Conservation (phyloP, 1,140 invertebrate genomes). For the Battus philenor region DNA sequence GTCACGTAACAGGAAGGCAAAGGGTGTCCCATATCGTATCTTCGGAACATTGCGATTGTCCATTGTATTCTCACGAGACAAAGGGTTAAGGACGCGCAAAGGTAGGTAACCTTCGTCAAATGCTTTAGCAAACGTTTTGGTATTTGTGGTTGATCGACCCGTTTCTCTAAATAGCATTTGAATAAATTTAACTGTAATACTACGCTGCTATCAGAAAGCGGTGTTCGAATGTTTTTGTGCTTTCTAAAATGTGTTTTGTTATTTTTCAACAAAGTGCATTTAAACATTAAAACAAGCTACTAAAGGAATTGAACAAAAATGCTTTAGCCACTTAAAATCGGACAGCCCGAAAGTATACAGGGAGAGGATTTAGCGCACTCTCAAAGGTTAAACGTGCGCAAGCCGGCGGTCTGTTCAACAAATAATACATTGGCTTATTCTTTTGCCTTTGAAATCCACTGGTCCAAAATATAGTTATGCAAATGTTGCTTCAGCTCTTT, state of each 20-base stretch:
- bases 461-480: slow-evolving; percentile 14
- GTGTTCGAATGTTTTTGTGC: too few relatives aligned
- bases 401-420: slow-evolving; percentile 13
- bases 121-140: slow-evolving; percentile 57
- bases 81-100: slow-evolving; percentile 58
- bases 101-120: slow-evolving; percentile 67
- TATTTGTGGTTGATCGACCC: slow-evolving; percentile 55
- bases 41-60: slow-evolving; percentile 65
- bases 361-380: slow-evolving; percentile 11
- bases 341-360: slow-evolving; percentile 9
- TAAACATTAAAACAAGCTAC: slow-evolving; percentile 6
- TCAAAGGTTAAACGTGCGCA: slow-evolving; percentile 14
- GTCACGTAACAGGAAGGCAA: slow-evolving; percentile 56
- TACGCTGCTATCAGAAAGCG: too few relatives aligned
- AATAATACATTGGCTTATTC: slow-evolving; percentile 16
- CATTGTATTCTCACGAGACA: slow-evolving; percentile 68
- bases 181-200: slow-evolving; percentile 11
- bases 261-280: slow-evolving; percentile 5
- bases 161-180: slow-evolving; percentile 36
- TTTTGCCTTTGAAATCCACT: slow-evolving; percentile 10
- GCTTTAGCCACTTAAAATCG: slow-evolving; percentile 11
- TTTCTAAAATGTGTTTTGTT: too few relatives aligned
- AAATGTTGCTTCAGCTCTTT: slow-evolving; percentile 11
- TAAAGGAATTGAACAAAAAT: neutral
- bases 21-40: slow-evolving; percentile 66